Evolutionary conservation across 2,113 vertebrate genomes (phyloP), one percentile per base, ranked within the genome.

Genomic region (Varanus komodoensis): DNA sequence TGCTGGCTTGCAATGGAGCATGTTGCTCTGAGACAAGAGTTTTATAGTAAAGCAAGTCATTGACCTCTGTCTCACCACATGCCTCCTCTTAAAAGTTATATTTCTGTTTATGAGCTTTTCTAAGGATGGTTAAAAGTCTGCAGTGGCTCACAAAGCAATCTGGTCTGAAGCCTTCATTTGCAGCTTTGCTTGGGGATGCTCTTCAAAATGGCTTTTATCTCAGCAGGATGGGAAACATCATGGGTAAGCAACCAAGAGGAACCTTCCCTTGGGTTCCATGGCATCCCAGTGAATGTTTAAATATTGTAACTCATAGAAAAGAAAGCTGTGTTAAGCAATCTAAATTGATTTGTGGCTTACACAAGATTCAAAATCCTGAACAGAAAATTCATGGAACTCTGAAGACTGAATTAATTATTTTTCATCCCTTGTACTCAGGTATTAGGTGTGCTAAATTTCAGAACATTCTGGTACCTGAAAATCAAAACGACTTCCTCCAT

Each of bases 31-130:
- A 81, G n/a, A 6, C 32, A 44, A 67, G 64, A 54, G 19, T 87
- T 81, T 87, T 80, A 81, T 73, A 86, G 78, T 50, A 67, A 78
- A 80, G 83, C 75, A 86, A 38, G 50, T 79, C n/a, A 6, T 32
- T 90, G 75, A 90, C 89, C 75, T 90, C 75, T 80, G 64, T 86
- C 84, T 90, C 75, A 84, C 75, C 74, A 90, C 75, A 86, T 84
- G 44, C 89, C 21, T 87, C 84, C 85, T 82, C 69, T 91, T 82
- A 82, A 91, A 90, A 74, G 68, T 75, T 57, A 77, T 75, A 82
- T 87, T 75, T 82, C 71, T 74, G 29, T 86, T 87, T 75, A 82
- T 87, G 78, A 77, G 68, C 85, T 91, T 67, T 91, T 71, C 89
- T 87, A 77, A 52, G 68, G 68, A 75, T 38, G 29, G 57, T 87